A percentile compares a stretch with the other conserved stretches of the same genome.
phyloP scores from a whole-genome alignment of 2,797 vertebrate species.

The Staurois parvus region DNA sequence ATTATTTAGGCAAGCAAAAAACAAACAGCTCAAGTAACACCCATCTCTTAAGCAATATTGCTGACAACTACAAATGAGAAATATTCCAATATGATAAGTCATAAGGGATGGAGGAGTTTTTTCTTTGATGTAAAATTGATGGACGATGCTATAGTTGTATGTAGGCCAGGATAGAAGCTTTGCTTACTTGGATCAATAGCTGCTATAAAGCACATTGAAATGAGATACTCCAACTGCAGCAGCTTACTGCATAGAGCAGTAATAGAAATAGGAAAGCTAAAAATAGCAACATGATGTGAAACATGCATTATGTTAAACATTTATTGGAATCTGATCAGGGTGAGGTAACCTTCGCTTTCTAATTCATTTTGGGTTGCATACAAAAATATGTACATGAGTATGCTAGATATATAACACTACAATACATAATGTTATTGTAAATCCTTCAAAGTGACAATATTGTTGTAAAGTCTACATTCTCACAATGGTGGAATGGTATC shows the following conservation, averaged over 20 bases:
- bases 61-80: background rate
- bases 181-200: background rate
- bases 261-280: background rate
- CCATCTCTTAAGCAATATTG: background rate
- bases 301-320: background rate
- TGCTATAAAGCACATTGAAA: background rate
- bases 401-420: too few species aligned
- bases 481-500: too few species aligned
- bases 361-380: too few species aligned
- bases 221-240: background rate
- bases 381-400: too few species aligned
- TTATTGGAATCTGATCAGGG: too few species aligned
- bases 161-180: background rate
- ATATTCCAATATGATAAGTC: background rate
- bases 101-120: background rate
- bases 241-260: background rate
- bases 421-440: too few species aligned
- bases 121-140: background rate
- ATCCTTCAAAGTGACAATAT: too few species aligned
- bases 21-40: background rate
- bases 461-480: too few species aligned
- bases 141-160: background rate
- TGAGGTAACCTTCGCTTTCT: too few species aligned
- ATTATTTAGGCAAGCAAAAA: background rate
- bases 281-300: background rate